Conservation (phyloP, 2,797 vertebrate genomes). For the Tauraco hartlaubi region DNA sequence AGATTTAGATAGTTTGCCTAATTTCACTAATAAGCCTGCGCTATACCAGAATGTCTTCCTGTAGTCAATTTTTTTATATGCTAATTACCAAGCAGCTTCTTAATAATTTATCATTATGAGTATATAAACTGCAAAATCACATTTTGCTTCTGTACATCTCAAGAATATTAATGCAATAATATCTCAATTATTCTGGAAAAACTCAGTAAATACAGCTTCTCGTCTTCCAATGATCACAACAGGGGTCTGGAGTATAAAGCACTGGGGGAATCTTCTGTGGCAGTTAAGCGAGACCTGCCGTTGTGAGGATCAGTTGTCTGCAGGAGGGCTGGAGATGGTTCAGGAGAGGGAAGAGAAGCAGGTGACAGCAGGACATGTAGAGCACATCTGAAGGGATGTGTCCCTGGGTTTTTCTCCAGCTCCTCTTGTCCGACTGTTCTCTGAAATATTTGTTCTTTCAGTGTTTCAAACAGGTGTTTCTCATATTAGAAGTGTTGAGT, state of each 20-base stretch:
- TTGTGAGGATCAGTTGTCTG: slow-evolving; percentile 1
- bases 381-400: neutral
- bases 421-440: neutral
- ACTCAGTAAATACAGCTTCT: neutral
- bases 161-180: neutral
- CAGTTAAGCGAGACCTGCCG: neutral
- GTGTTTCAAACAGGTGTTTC: neutral
- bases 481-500: neutral
- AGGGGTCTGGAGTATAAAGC: slow-evolving; percentile 1
- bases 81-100: neutral
- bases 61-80: neutral
- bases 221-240: neutral
- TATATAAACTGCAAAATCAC: neutral
- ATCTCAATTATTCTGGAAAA: neutral
- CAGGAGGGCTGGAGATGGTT: neutral
- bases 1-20: neutral
- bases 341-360: neutral
- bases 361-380: neutral
- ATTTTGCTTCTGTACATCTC: neutral
- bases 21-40: neutral
- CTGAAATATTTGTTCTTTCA: neutral
- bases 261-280: neutral
- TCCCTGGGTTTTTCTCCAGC: neutral
- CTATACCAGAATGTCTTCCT: neutral
- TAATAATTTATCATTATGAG: neutral